Percentiles rank a stretch among this genome's conserved stretches.
Evolutionary conservation across 1,140 invertebrate genomes (phyloP).

Genomic region (Meteorus sp.): DNA sequence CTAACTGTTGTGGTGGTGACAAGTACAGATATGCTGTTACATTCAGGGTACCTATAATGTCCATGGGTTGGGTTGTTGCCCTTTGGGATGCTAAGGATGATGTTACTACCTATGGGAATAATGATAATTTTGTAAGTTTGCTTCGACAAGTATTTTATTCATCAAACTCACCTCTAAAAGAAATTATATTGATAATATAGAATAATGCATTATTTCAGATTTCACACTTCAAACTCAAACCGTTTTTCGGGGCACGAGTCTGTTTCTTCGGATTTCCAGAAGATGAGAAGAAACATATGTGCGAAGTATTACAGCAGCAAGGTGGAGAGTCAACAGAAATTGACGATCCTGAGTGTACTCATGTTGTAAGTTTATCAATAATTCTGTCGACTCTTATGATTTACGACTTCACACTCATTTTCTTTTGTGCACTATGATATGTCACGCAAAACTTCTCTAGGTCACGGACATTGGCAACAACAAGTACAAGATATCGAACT

Average conservation of each 20-base stretch:
- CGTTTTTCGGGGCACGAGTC: conserved; percentile 83
- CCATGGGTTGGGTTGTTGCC: conserved; percentile 81
- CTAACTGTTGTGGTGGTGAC: conserved; percentile 80
- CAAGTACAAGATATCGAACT: conserved; percentile 40
- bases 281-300: conserved; percentile 89
- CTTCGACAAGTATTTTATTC: neutral
- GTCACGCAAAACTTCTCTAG: conserved; percentile 34
- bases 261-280: conserved; percentile 88
- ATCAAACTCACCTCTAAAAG: neutral
- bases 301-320: conserved; percentile 81
- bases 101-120: conserved; percentile 64
- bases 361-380: conserved; percentile 75
- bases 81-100: conserved; percentile 81
- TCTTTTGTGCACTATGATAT: conserved; percentile 7
- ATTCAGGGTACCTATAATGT: conserved; percentile 86
- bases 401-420: conserved; percentile 10
- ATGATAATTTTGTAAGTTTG: conserved; percentile 68
- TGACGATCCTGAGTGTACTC: conserved; percentile 82
- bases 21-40: conserved; percentile 86
- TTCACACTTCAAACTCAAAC: conserved; percentile 72
- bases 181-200: neutral
- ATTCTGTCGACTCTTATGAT: conserved; percentile 12
- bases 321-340: conserved; percentile 75
- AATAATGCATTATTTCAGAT: conserved; percentile 36
- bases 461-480: conserved; percentile 41